phyloP scores from a whole-genome alignment of 1,140 invertebrate genomes.

The Zaprionus davidi region DNA sequence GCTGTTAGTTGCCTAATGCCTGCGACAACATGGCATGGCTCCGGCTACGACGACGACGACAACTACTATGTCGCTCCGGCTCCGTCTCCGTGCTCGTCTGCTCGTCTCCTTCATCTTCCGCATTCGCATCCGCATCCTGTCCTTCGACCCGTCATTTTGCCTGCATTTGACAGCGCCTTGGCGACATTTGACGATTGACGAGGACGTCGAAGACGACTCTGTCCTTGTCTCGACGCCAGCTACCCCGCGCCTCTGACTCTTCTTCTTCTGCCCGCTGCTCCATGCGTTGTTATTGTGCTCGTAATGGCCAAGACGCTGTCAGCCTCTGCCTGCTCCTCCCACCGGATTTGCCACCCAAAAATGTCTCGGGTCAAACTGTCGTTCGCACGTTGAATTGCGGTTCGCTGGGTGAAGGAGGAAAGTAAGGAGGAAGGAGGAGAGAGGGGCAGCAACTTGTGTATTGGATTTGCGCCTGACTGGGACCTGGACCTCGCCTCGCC shows the following conservation, averaged over 20 bases:
- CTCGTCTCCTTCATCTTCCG: slow-evolving; percentile 22
- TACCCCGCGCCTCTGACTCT: not conserved
- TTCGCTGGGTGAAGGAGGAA: slow-evolving; percentile 26
- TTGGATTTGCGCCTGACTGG: slow-evolving; percentile 75
- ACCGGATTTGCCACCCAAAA: slow-evolving; percentile 54
- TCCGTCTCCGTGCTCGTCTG: not conserved
- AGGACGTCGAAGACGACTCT: slow-evolving; percentile 70
- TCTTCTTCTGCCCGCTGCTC: too few relatives aligned
- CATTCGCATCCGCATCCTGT: slow-evolving; percentile 37
- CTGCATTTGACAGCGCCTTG: slow-evolving; percentile 80
- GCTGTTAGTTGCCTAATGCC: slow-evolving; percentile 74
- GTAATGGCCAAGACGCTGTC: slow-evolving; percentile 67
- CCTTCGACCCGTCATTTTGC: slow-evolving; percentile 56
- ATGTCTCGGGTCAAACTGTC: slow-evolving; percentile 76
- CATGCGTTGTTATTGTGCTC: slow-evolving; percentile 56
- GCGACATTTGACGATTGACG: slow-evolving; percentile 84
- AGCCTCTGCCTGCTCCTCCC: slow-evolving; percentile 11
- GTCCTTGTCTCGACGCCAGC: not conserved
- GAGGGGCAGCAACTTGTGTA: slow-evolving; percentile 49
- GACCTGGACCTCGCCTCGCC: slow-evolving; percentile 34
- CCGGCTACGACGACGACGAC: slow-evolving; percentile 13
- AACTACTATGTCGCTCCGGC: slow-evolving; percentile 6
- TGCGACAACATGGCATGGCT: slow-evolving; percentile 71
- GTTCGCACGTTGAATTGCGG: slow-evolving; percentile 81
- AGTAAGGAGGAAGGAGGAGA: not conserved